These are phyloP conservation scores for Amblyornis subalaris DNA, from an alignment of 2,113 vertebrate genomes.

Conservation along the genomic window DNA sequence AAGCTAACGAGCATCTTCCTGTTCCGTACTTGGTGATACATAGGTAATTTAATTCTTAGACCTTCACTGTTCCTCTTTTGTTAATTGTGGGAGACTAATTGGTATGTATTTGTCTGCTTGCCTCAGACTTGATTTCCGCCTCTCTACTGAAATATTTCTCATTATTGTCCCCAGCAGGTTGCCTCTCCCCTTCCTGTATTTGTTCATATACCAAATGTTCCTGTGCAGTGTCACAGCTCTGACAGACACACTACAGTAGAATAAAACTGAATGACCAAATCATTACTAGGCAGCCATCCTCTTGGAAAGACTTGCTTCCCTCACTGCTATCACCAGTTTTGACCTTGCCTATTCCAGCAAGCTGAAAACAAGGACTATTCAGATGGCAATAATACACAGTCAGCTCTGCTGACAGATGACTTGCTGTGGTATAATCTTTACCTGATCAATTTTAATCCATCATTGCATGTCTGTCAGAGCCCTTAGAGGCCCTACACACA, in stretches of 20 bases:
- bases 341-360: background rate
- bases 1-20: conserved; percentile 4
- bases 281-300: background rate
- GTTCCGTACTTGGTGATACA: background rate
- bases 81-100: conserved; percentile 38
- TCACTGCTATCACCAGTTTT: background rate
- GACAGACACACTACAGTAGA: background rate
- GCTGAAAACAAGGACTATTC: background rate
- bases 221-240: conserved; percentile 2
- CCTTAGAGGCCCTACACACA: background rate
- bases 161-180: conserved; percentile 42
- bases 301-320: background rate
- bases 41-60: conserved; percentile 27
- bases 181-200: conserved; percentile 46
- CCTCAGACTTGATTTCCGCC: conserved; percentile 20
- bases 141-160: conserved; percentile 36
- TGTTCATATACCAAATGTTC: conserved; percentile 4
- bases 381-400: background rate
- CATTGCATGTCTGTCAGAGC: background rate
- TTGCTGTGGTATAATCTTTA: background rate
- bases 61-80: background rate
- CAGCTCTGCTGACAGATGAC: background rate
- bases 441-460: background rate
- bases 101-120: conserved; percentile 33
- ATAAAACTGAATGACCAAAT: background rate